Conservation (phyloP, 2,113 vertebrate species). For the Collichthys lucidus region DNA sequence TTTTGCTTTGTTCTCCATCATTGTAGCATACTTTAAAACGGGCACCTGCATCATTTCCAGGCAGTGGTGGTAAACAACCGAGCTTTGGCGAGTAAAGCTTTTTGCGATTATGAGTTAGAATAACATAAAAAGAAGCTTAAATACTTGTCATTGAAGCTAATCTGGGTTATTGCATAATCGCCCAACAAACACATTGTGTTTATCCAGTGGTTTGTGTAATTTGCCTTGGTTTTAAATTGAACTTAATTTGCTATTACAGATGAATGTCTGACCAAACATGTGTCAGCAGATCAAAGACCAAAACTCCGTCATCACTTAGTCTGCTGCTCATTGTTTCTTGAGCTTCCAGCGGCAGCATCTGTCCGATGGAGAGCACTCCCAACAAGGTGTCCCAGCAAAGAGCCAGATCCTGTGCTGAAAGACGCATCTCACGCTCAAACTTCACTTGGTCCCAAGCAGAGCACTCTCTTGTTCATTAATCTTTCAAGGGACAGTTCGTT, state of each 20-base stretch:
- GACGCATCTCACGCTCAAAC: slow-evolving; percentile 73
- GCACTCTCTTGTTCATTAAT: slow-evolving; percentile 60
- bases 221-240: slow-evolving; percentile 47
- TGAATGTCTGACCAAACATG: slow-evolving; percentile 27
- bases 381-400: slow-evolving; percentile 80
- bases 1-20: not conserved
- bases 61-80: not conserved
- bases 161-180: not conserved
- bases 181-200: not conserved
- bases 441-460: slow-evolving; percentile 54
- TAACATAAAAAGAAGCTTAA: not conserved
- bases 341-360: slow-evolving; percentile 58
- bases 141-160: not conserved
- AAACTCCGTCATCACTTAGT: slow-evolving; percentile 58
- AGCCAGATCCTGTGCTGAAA: slow-evolving; percentile 85
- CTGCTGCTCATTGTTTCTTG: slow-evolving; percentile 69
- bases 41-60: not conserved
- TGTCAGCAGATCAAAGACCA: slow-evolving; percentile 65
- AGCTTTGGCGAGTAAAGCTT: not conserved
- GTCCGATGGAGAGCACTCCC: slow-evolving; percentile 74
- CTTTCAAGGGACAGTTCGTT: slow-evolving; percentile 65
- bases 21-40: not conserved
- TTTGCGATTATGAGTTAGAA: slow-evolving; percentile 5
- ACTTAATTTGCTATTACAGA: slow-evolving; percentile 41
- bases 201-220: slow-evolving; percentile 18